Conservation (phyloP, 2,113 vertebrate genomes). For the Paradisaea rubra region DNA sequence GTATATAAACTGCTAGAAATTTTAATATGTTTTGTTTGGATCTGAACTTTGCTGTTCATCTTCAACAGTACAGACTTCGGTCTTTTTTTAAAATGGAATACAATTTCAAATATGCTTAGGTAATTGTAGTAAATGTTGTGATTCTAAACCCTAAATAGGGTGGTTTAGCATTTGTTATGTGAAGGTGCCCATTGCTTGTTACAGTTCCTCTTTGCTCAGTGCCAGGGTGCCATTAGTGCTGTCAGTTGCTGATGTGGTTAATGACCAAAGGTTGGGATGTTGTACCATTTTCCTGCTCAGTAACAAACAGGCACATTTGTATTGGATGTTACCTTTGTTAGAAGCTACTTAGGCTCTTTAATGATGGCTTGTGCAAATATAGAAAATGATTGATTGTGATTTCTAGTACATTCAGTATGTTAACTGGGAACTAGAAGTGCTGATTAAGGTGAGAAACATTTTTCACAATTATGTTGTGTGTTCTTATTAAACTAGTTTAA, state of each 20-base stretch:
- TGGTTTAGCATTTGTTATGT: background rate
- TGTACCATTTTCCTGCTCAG: background rate
- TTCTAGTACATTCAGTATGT: background rate
- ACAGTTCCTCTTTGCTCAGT: background rate
- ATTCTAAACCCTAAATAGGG: background rate
- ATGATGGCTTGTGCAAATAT: background rate
- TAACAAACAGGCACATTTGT: background rate
- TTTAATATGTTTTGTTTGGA: background rate
- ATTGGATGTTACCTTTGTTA: background rate
- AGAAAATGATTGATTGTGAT: slow-evolving; percentile 20
- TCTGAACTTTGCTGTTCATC: background rate
- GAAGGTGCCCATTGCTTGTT: background rate
- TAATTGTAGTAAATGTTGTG: background rate
- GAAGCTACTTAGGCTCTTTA: background rate
- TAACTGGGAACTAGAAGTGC: slow-evolving; percentile 4
- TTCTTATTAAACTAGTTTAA: slow-evolving; percentile 23
- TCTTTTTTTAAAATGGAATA: background rate
- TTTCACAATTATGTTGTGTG: slow-evolving; percentile 3
- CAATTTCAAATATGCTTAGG: background rate
- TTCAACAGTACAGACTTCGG: background rate
- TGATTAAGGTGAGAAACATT: slow-evolving; percentile 35
- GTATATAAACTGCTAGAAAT: background rate
- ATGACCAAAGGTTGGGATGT: background rate
- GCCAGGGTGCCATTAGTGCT: background rate
- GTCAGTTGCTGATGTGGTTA: background rate